Base-by-base conservation (phyloP, 2,113 vertebrate genomes). In the Ophthalmolycus amberensis region DNA sequence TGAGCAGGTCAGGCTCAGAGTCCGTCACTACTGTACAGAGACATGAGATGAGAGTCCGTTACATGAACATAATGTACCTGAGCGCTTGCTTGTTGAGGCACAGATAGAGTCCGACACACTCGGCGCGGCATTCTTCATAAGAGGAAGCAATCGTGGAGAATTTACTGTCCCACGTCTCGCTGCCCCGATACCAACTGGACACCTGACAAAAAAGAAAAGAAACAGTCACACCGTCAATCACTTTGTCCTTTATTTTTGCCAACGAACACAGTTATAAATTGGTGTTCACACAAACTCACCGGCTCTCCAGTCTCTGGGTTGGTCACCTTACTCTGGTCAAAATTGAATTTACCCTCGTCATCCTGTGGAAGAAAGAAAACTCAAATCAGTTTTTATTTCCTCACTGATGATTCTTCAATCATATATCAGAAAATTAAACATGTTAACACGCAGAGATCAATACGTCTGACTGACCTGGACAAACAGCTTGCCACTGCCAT, bases 91-190 rank as follows among this genome's bases (percentile, higher is more conserved):
- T 95, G 84, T 96, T 95, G 73, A 97, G 95, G 77, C 97, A 97
- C 76, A 98, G 95, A 86, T 97, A 97, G 34, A 98, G 96, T 27
- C 97, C 97, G 8, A 98, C 97, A 10, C 96, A 97, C 90, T 98
- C 97, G 0, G 97, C 97, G 3, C 97, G 94, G 77, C 97, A 98
- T 84, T 98, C 97, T 79, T 98, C 97, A 0, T 98, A 98, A 64
- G 96, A 95, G 0, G 97, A 98, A 2, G 97, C 97, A 1, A 98
- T 96, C 0, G 95, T 97, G 81, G 96, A 96, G 89, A 98, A 98
- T 86, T 96, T 97, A 92, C 97, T 97, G 93, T 98, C 97, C 97
- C 97, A 98, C 0, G 97, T 97, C 92, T 98, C 97, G 0, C 95
- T 96, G 0, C 95, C 95, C 38, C 80, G 95, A 89, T 98, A 98